Evolutionary conservation across 2,888 invertebrate genomes (phyloP).

Genomic region (Dynastes tityus): DNA sequence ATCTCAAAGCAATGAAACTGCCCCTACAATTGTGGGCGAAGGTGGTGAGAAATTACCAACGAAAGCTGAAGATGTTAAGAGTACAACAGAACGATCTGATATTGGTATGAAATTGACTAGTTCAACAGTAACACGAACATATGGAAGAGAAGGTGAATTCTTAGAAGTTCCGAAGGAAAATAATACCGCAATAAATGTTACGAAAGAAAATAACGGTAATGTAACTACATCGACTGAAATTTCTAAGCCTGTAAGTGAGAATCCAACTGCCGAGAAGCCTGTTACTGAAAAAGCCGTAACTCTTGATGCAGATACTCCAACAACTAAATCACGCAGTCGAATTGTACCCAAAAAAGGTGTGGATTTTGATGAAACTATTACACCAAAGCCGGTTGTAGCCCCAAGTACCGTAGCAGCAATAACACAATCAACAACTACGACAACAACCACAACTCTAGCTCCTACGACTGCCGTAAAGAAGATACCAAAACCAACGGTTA

Average conservation of each 20-base stretch:
- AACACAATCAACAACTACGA: not conserved
- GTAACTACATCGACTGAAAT: conserved; percentile 8
- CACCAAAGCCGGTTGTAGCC: conserved; percentile 14
- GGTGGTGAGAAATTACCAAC: conserved; percentile 18
- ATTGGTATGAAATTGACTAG: not conserved
- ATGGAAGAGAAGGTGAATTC: conserved; percentile 24
- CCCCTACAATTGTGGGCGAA: conserved; percentile 19
- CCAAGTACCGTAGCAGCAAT: not conserved
- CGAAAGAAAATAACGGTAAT: not conserved
- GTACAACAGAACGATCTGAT: conserved; percentile 16
- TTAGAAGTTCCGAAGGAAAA: not conserved
- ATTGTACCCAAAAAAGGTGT: conserved; percentile 64
- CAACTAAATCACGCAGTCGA: conserved; percentile 57
- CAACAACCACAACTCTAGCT: conserved; percentile 42
- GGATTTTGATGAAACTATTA: conserved; percentile 50
- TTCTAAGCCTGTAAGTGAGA: conserved; percentile 11
- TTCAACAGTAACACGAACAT: not conserved
- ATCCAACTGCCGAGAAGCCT: not conserved
- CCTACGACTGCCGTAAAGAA: conserved; percentile 61
- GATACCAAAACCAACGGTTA: conserved; percentile 72
- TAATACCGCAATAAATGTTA: conserved; percentile 8
- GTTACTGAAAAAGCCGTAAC: conserved; percentile 39
- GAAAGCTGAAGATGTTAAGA: not conserved
- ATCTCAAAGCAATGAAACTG: conserved; percentile 4
- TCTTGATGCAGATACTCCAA: conserved; percentile 42